These are phyloP conservation scores for Ceyx margarethae DNA, from an alignment of 2,113 vertebrate species.

Conservation along the genomic window DNA sequence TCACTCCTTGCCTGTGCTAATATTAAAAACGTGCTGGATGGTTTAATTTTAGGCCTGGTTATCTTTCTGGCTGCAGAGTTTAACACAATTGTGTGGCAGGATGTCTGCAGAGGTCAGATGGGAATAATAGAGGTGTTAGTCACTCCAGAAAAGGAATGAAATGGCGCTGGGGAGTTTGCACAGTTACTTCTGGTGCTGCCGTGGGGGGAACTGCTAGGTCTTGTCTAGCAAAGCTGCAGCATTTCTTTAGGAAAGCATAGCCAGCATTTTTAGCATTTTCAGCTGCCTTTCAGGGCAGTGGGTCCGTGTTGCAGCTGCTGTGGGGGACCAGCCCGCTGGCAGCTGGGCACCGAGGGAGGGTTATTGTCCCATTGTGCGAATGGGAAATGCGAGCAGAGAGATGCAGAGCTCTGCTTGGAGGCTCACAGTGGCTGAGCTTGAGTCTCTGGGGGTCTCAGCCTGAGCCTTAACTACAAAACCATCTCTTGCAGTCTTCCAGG, in stretches of 20 bases:
- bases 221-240: not conserved
- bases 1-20: not conserved
- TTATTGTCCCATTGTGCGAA: not conserved
- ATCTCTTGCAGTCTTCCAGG: not conserved
- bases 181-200: not conserved
- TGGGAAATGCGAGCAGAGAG: not conserved
- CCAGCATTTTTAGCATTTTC: not conserved
- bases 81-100: conserved; percentile 24
- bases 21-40: not conserved
- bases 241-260: not conserved
- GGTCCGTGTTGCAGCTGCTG: fast-evolving
- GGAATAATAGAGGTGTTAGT: conserved; percentile 32
- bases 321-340: not conserved
- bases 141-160: conserved; percentile 42
- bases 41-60: conserved; percentile 7
- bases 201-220: not conserved
- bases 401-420: not conserved
- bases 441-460: not conserved
- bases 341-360: not conserved
- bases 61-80: not conserved
- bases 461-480: not conserved
- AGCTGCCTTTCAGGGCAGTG: not conserved
- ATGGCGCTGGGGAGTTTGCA: fast-evolving
- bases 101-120: conserved; percentile 43
- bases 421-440: fast-evolving